Percentiles rank a stretch among this genome's conserved stretches.
Evolutionary conservation across 2,888 invertebrate genomes (phyloP).

Genomic region (Aphelenchoides bicaudatus): DNA sequence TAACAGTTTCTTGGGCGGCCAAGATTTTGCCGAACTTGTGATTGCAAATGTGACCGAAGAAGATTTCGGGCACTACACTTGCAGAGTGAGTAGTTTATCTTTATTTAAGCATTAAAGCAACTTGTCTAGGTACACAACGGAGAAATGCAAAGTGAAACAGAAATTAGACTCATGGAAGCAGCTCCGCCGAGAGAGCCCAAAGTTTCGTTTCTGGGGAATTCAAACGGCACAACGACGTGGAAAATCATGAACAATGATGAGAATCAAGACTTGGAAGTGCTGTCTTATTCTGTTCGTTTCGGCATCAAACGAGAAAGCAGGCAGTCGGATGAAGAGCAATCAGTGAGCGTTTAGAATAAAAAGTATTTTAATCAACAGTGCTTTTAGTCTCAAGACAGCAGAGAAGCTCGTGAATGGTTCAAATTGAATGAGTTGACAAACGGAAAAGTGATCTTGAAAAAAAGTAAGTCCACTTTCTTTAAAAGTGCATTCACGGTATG

Average conservation of each 20-base stretch:
- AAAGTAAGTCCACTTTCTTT: conserved; percentile 6
- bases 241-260: conserved; percentile 12
- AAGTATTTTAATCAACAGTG: conserved; percentile 2
- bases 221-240: conserved; percentile 14
- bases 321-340: conserved; percentile 1
- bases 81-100: no score
- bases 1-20: background rate
- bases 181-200: conserved; percentile 13
- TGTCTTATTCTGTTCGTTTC: conserved; percentile 12
- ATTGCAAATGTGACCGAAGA: conserved; percentile 10
- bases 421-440: conserved; percentile 1
- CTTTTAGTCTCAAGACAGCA: conserved; percentile 11
- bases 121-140: conserved; percentile 10
- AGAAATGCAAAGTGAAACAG: background rate
- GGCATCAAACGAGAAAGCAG: background rate
- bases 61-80: conserved; percentile 9
- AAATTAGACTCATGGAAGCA: conserved; percentile 5
- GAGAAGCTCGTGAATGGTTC: conserved; percentile 17
- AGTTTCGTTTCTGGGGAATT: conserved; percentile 4
- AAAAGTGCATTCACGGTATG: background rate
- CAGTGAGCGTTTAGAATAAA: background rate
- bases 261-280: conserved; percentile 7
- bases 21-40: background rate
- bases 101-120: no score
- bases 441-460: conserved; percentile 5